Base-by-base conservation (phyloP, 2,797 vertebrate genomes). In the Columba guinea region DNA sequence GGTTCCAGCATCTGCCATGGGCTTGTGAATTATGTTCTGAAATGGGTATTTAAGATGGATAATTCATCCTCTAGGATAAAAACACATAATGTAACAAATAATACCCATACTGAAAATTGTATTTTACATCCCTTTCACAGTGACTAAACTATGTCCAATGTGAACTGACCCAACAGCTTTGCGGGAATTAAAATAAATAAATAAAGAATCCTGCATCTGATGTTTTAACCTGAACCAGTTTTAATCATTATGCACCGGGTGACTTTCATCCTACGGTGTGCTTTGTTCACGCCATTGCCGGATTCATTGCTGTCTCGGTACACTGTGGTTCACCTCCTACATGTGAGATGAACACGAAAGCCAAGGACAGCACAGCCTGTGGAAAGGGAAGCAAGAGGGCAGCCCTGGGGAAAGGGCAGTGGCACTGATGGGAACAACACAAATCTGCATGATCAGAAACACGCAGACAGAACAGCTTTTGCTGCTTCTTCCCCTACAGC, bases 41-140 rank as follows among this genome's bases (percentile, higher is more conserved):
- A 95, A 60, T 53, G 90, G 80, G 56, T 90, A 93, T 82, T 93
- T 79, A 79, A 76, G 78, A 53, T 26, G 22, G 12, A 34, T 23
- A 90, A 87, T 84, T 92, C 68, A 79, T 81, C 55, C 87, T 90
- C 70, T 44, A 69, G 70, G 67, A 90, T 90, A 95, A 75, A 95
- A 91, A 76, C 69, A 81, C 37, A 76, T 51, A 35, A 73, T 39
- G 19, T 65, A 88, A 76, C 59, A 95, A 94, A 93, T 75, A 93
- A 91, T 62, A 69, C 10, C 12, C 34, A 52, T 23, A 51, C 39
- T n/a, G 44, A 91, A 94, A 95, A 88, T 30, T 14, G 3, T 30
- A 91, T 75, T 95, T 86, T 35, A 63, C 37, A 59, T 88, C 94
- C 73, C 63, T 88, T 91, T 90, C 51, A 88, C 69, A 52, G 18